Evolutionary conservation across 2,888 invertebrate genomes (phyloP), one percentile per base, ranked within the genome.

Genomic region (Lacanobia oleracea): DNA sequence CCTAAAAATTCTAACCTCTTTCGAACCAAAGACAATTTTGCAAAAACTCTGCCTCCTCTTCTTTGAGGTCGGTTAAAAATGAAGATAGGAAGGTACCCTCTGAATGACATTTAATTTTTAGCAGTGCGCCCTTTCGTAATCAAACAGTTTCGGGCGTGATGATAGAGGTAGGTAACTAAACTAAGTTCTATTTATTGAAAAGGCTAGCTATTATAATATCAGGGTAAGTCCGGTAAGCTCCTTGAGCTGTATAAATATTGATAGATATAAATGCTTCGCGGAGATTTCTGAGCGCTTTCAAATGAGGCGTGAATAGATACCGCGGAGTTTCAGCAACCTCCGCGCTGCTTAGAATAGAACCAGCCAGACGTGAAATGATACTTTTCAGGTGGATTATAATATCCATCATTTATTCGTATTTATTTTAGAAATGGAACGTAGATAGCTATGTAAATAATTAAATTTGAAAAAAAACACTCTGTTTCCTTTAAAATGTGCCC

Each of bases 231-330:
- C 7, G n/a, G 37, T 53, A 45, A 64, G 33, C 27, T 59, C 45
- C 18, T 61, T 14, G 50, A 37, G 51, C 54, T 61, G 60, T 48
- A 56, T 51, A 70, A 59, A 75, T 68, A 70, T 71, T 72, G 33
- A 66, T 67, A 67, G 43, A 68, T 60, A 73, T 62, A 75, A 76
- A 48, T 56, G 56, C 37, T 73, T 61, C 56, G 62, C 43, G 9
- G 60, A 67, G 67, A 68, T 77, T 81, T 79, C 72, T 79, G 65
- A 69, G 74, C 81, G 77, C 68, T 77, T 82, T 82, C 72, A 79
- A 83, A 82, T 82, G 79, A 77, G 72, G 61, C 79, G 76, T 87
- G 81, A 81, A 84, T 77, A 73, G 72, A 74, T 62, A 79, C 27
- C 64, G 37, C 64, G 18, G 65, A 59, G 65, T 62, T 74, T 16